phyloP scores from a whole-genome alignment of 1,140 invertebrate genomes.

The Carposina sasakii region DNA sequence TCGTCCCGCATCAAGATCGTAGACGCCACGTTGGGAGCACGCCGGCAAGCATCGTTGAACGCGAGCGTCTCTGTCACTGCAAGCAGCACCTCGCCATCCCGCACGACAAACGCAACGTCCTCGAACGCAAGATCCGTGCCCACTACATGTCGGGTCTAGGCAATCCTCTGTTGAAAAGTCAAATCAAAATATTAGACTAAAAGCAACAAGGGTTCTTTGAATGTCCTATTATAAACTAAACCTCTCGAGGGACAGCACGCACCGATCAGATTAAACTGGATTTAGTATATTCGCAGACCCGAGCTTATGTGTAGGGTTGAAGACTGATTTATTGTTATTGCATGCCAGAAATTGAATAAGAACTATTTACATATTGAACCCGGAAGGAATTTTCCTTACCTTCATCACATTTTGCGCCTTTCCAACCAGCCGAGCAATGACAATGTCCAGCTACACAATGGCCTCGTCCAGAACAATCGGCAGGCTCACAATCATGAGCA shows the following conservation, averaged over 20 bases:
- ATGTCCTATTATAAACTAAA: no score
- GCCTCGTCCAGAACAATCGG: conserved; percentile 93
- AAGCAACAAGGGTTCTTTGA: no score
- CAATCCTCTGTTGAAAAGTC: conserved; percentile 84
- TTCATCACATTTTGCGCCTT: conserved; percentile 87
- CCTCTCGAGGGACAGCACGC: no score
- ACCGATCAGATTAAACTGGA: no score
- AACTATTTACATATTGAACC: no score
- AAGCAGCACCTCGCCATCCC: conserved; percentile 95
- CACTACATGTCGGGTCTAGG: conserved; percentile 89
- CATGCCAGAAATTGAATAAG: no score
- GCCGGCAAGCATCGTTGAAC: conserved; percentile 91
- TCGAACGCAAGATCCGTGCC: conserved; percentile 92
- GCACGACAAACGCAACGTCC: conserved; percentile 96
- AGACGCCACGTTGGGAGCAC: conserved; percentile 91
- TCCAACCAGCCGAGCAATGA: conserved; percentile 91
- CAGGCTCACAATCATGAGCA: conserved; percentile 91
- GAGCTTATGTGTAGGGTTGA: no score
- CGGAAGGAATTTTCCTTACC: conserved; percentile 75
- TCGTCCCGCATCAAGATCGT: conserved; percentile 88
- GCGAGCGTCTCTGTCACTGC: conserved; percentile 88
- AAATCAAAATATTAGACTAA: conserved; percentile 12
- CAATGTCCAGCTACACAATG: conserved; percentile 92
- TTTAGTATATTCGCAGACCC: no score
- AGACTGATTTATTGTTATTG: no score